These are phyloP conservation scores for Parauchenoglanis ngamensis DNA, from an alignment of 2,797 vertebrate species.

Conservation along the genomic window DNA sequence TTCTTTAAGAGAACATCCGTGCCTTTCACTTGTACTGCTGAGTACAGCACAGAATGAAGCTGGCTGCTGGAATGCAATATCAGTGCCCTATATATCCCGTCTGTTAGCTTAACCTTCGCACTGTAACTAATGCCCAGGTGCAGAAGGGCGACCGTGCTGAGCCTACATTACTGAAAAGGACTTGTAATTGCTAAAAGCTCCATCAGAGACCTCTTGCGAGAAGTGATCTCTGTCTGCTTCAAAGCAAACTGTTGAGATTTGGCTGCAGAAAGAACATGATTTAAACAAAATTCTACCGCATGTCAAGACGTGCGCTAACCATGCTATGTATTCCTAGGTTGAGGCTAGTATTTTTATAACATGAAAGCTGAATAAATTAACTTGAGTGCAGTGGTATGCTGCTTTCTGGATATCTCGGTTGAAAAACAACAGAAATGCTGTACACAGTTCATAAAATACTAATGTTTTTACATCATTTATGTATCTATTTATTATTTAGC, in stretches of 20 bases:
- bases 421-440: conserved; percentile 6
- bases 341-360: neutral
- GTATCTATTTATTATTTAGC: neutral
- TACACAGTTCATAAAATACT: neutral
- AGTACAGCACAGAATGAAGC: conserved; percentile 1
- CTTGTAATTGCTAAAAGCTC: conserved; percentile 23
- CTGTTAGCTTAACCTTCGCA: conserved; percentile 27
- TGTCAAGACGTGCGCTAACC: neutral
- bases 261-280: neutral
- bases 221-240: neutral
- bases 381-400: neutral
- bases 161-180: conserved; percentile 26
- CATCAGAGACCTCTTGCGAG: conserved; percentile 5
- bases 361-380: neutral
- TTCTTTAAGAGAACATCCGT: neutral
- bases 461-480: neutral
- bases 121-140: conserved; percentile 26
- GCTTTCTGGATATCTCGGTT: neutral
- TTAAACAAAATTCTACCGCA: neutral
- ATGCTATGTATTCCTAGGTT: neutral
- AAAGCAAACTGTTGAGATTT: neutral
- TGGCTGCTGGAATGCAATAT: conserved; percentile 22
- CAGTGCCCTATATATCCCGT: conserved; percentile 37
- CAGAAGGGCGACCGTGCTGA: conserved; percentile 36
- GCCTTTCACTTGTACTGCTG: neutral